Conservation (phyloP, 2,797 vertebrate genomes). For the Rhinoraja longicauda region DNA sequence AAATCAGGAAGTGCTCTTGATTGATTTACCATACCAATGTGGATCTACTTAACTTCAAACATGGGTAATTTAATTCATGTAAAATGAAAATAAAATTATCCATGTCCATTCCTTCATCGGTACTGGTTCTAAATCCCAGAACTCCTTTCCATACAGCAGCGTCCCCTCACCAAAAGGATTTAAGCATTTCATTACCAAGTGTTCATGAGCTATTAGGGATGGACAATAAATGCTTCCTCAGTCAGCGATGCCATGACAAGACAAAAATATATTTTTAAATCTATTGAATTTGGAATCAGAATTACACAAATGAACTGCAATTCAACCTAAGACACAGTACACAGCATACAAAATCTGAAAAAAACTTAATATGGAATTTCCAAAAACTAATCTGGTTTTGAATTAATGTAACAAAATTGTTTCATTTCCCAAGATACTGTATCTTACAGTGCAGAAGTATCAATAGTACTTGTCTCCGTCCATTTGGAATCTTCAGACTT, state of each 20-base stretch:
- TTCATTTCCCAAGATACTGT: neutral
- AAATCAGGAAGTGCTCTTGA: neutral
- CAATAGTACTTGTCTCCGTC: neutral
- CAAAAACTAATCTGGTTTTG: neutral
- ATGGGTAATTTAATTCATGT: neutral
- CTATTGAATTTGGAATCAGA: neutral
- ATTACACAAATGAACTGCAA: neutral
- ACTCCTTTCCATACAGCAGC: no score
- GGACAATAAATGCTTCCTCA: no score
- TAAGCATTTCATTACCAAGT: no score
- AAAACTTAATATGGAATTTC: neutral
- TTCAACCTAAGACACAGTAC: neutral
- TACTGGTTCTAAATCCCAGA: no score
- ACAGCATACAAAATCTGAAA: neutral
- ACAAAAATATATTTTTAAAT: no score
- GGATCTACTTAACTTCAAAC: neutral
- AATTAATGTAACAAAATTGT: neutral
- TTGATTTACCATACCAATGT: neutral
- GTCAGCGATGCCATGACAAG: no score
- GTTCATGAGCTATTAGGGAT: no score
- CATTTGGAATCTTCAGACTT: neutral
- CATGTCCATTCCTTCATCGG: no score
- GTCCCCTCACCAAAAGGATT: no score
- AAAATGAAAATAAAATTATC: neutral
- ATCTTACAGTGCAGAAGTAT: neutral